phyloP scores from a whole-genome alignment of 30 jellyfish, hydroid and myxozoan genomes.

The Pelagia noctiluca region DNA sequence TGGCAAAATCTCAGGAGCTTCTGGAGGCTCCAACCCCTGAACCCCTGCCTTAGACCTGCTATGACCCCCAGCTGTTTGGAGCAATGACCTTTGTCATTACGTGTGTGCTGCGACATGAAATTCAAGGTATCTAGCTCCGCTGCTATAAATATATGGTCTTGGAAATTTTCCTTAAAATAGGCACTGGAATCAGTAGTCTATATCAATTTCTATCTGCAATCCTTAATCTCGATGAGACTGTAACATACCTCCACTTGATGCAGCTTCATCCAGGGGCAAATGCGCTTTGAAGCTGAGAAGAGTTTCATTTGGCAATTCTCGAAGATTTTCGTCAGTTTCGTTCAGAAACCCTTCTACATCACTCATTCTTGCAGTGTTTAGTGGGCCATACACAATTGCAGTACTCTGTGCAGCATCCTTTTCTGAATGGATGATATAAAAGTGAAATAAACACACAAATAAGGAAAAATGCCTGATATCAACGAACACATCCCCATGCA shows the following conservation, averaged over 20 bases:
- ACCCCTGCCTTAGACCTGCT: no score
- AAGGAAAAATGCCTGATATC: no score
- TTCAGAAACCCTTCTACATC: neutral
- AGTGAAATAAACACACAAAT: neutral
- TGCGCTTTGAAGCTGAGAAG: neutral
- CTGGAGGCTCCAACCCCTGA: no score
- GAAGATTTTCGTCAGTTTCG: neutral
- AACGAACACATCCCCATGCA: no score
- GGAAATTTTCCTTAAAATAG: no score
- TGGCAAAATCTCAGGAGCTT: no score
- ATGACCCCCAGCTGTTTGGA: no score
- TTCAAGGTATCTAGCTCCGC: no score
- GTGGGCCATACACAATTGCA: neutral
- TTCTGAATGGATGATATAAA: neutral
- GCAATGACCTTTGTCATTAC: no score
- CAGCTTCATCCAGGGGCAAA: neutral
- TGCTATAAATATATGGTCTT: no score
- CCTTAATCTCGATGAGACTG: constrained; percentile 27
- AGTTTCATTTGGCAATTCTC: neutral
- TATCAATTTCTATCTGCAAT: neutral
- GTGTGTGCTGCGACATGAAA: no score
- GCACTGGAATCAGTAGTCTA: no score
- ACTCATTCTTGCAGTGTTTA: neutral
- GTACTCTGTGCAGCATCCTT: neutral
- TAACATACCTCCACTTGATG: neutral